Evolutionary conservation across 64 coral and sea anemone genomes (phyloP).

Genomic region (Pocillopora verrucosa): DNA sequence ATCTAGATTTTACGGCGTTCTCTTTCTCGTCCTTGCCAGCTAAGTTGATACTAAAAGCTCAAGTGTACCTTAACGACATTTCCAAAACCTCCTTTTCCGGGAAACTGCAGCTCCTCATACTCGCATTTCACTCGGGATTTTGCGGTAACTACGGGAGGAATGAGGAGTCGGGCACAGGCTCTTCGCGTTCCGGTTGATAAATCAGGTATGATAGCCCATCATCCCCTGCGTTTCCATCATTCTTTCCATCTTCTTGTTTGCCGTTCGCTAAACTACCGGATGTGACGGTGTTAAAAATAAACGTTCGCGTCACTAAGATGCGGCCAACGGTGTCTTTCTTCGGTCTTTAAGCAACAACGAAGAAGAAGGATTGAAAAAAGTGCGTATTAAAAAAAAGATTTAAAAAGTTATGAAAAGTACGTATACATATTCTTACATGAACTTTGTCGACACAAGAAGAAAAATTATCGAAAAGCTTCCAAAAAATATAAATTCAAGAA

Average conservation of each 20-base stretch:
- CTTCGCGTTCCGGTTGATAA: slow-evolving; percentile 44
- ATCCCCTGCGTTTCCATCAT: background rate
- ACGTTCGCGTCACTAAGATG: slow-evolving; percentile 72
- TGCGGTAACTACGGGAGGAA: slow-evolving; percentile 73
- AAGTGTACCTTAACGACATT: slow-evolving; percentile 92
- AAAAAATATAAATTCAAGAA: too few relatives aligned
- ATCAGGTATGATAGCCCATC: slow-evolving; percentile 1
- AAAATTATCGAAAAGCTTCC: too few relatives aligned
- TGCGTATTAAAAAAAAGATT: too few relatives aligned
- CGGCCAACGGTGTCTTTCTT: slow-evolving; percentile 78
- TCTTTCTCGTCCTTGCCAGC: too few relatives aligned
- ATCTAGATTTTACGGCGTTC: too few relatives aligned
- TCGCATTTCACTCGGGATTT: slow-evolving; percentile 90
- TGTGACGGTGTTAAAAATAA: slow-evolving; percentile 62
- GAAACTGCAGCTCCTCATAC: slow-evolving; percentile 88
- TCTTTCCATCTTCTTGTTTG: background rate
- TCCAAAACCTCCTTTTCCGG: slow-evolving; percentile 97
- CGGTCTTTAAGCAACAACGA: slow-evolving; percentile 63
- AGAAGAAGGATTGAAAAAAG: background rate
- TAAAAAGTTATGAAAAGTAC: too few relatives aligned
- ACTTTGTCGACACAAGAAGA: too few relatives aligned
- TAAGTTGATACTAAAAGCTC: too few relatives aligned
- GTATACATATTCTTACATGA: too few relatives aligned
- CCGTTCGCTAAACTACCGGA: slow-evolving; percentile 1
- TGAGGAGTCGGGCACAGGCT: slow-evolving; percentile 77